Evolutionary conservation across 2,797 vertebrate species (phyloP).

Genomic region (Peromyscus nudipes): DNA sequence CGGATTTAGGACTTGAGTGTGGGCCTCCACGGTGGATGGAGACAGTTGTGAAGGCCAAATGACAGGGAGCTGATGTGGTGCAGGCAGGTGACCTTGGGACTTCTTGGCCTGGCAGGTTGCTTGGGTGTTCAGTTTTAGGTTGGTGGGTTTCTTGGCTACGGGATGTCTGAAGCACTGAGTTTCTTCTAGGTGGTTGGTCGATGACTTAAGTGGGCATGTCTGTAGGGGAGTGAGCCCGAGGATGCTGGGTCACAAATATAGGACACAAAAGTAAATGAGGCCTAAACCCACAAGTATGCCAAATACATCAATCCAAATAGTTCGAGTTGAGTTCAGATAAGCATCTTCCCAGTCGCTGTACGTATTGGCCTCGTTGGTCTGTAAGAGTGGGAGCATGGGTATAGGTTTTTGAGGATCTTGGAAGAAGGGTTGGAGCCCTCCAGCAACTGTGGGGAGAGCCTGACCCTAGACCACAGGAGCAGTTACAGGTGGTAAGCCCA

Average conservation of each 20-base stretch:
- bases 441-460: background rate
- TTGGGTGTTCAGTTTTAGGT: constrained; percentile 41
- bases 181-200: constrained; percentile 62
- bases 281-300: constrained; percentile 55
- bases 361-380: constrained; percentile 46
- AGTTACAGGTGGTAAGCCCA: background rate
- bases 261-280: background rate
- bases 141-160: constrained; percentile 59
- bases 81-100: background rate
- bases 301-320: constrained; percentile 46
- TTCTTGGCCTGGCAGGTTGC: background rate
- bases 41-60: background rate
- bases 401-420: constrained; percentile 1
- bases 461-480: background rate
- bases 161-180: constrained; percentile 24
- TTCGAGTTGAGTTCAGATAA: constrained; percentile 57
- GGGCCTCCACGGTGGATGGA: background rate
- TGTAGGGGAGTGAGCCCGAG: background rate
- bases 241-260: constrained; percentile 25
- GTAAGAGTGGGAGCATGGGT: constrained; percentile 44
- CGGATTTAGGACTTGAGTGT: background rate
- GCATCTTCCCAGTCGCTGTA: constrained; percentile 62
- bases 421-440: background rate
- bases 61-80: background rate
- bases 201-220: background rate